Base-by-base conservation (phyloP, 2,888 invertebrate species). In the Tetropium fuscum region DNA sequence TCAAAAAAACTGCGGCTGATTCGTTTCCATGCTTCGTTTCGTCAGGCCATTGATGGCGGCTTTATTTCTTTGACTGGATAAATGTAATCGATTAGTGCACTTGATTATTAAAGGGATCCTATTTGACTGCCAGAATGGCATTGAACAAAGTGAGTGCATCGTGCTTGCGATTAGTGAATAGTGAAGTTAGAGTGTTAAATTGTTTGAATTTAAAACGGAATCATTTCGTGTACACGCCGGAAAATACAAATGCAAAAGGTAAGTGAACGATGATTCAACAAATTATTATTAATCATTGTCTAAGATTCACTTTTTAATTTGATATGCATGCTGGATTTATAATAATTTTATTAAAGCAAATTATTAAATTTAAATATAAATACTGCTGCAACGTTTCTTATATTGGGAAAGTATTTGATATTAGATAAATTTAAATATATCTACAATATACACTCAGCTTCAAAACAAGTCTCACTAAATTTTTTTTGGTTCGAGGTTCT, bases 191-290 rank as follows among this genome's bases (percentile, higher is more conserved):
- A 34, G 65, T 74, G 40, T 60, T 75, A 38, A 68, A 65, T 47
- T 66, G 69, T 64, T 56, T 70, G 3, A 30, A 72, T 30, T 58
- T 63, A 27, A 76, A 72, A 61, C 71, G 77, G 56, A 71, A 65
- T 7, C 88, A 89, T 78, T 90, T 90, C 75, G 86, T 83, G 55
- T 90, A 88, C 73, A 83, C 82, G 60, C 86, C 89, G 0, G 89
- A 89, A 65, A 81, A 81, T 55, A 76, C 81, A 61, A 84, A 84
- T 3, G 79, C 84, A 34, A 81, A 84, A 80, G 85, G 86, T 82
- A 82, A 83, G 63, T 55, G 44, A 51, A 53, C 7, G 11, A n/a
- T 25, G 11, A 34, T 44, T n/a, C n/a, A n/a, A n/a, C n/a, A n/a
- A n/a, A n/a, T n/a, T n/a, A n/a, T n/a, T n/a, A n/a, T n/a, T n/a